Percentiles rank a stretch among this genome's conserved stretches.
phyloP scores from a whole-genome alignment of 64 coral and sea anemone genomes.

The Stichodactyla mertensii region DNA sequence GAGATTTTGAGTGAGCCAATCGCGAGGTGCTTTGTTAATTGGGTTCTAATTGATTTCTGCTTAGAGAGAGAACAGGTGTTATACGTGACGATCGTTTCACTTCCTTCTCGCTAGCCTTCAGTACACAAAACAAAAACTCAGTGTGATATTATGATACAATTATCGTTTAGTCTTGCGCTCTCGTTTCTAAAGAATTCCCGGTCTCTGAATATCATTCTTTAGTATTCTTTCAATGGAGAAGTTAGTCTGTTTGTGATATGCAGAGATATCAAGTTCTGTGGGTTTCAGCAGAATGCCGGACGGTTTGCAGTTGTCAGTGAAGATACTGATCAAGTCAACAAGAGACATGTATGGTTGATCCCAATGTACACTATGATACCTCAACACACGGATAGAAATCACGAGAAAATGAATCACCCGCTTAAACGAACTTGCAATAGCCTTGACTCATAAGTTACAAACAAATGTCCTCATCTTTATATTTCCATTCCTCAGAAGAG shows the following conservation, averaged over 20 bases:
- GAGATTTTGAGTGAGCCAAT: conserved; percentile 4
- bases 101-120: background rate
- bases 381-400: background rate
- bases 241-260: background rate
- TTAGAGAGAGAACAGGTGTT: conserved; percentile 9
- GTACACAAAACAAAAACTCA: background rate
- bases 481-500: background rate
- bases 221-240: background rate
- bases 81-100: background rate
- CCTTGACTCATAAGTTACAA: background rate
- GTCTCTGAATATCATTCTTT: background rate
- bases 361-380: background rate
- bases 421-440: background rate
- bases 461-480: background rate
- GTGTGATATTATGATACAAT: background rate
- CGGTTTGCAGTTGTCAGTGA: background rate
- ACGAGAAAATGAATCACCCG: background rate
- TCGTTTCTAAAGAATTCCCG: background rate
- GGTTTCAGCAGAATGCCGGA: background rate
- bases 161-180: background rate
- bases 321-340: conserved; percentile 9
- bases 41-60: conserved; percentile 11
- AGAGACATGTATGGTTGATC: background rate
- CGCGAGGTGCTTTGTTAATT: conserved; percentile 7
- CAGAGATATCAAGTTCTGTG: background rate